Evolutionary conservation across 2,113 vertebrate genomes (phyloP).

Genomic region (Passer domesticus): DNA sequence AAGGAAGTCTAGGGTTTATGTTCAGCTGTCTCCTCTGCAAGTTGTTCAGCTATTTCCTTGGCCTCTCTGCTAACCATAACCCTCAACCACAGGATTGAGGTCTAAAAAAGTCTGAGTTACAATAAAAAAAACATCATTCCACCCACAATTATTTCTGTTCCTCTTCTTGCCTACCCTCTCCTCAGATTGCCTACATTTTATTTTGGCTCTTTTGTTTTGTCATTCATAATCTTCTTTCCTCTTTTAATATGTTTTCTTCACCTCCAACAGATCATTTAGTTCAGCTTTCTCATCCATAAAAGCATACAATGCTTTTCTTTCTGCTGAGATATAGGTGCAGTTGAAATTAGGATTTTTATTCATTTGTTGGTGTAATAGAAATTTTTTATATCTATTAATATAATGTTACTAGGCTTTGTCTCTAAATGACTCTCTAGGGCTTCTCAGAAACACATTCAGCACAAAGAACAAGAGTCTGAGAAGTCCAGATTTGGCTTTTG

Average conservation of each 20-base stretch:
- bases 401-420: not conserved
- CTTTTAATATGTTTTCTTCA: not conserved
- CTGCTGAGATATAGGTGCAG: not conserved
- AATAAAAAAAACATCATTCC: not conserved
- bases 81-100: not conserved
- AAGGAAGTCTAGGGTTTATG: not conserved
- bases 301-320: not conserved
- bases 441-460: not conserved
- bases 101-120: not conserved
- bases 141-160: not conserved
- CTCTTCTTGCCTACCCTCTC: not conserved
- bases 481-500: not conserved
- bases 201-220: not conserved
- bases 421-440: not conserved
- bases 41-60: not conserved
- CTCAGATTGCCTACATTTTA: not conserved
- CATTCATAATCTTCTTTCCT: not conserved
- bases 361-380: not conserved
- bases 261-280: not conserved
- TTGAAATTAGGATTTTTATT: constrained; percentile 8
- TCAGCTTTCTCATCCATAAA: not conserved
- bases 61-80: not conserved
- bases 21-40: not conserved
- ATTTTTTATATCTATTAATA: not conserved
- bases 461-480: not conserved